A percentile compares a stretch with the other conserved stretches of the same genome.
These are phyloP conservation scores for Syngnathoides biaculeatus DNA, from an alignment of 2,113 vertebrate genomes.

Conservation along the genomic window DNA sequence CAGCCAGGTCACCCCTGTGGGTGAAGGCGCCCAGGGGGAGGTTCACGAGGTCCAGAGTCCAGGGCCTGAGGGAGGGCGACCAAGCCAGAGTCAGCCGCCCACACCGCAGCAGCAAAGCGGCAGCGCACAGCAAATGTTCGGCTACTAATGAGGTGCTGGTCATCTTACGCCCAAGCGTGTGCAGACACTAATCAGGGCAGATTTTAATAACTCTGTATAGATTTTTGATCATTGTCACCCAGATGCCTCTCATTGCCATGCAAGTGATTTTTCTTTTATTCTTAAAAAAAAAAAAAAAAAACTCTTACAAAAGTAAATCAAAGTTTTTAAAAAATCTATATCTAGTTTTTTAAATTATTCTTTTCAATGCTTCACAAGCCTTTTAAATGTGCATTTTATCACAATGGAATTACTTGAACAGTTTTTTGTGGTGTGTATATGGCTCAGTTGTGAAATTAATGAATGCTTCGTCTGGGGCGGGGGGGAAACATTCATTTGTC, in stretches of 20 bases:
- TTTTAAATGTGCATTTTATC: constrained; percentile 39
- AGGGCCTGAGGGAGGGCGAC: constrained; percentile 48
- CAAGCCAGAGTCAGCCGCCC: constrained; percentile 55
- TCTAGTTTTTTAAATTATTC: not conserved
- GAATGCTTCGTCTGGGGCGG: no score
- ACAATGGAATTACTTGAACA: not conserved
- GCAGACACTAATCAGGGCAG: constrained; percentile 18
- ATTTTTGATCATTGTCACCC: constrained; percentile 44
- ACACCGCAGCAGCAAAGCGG: constrained; percentile 54
- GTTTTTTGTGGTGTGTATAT: not conserved
- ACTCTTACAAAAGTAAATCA: not conserved
- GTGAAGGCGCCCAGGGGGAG: constrained; percentile 56
- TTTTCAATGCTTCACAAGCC: constrained; percentile 44
- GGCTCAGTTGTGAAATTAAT: constrained; percentile 21
- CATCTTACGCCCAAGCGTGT: constrained; percentile 26
- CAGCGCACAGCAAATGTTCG: constrained; percentile 85
- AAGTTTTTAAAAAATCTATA: not conserved
- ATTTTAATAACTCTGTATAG: constrained; percentile 30
- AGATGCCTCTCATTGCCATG: constrained; percentile 45
- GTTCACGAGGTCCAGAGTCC: constrained; percentile 64
- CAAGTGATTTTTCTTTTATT: constrained; percentile 16
- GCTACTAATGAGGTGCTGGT: constrained; percentile 77
- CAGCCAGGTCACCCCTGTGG: constrained; percentile 44
- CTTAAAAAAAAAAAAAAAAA: constrained; percentile 15
- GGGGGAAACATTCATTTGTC: no score